Evolutionary conservation across 2,797 vertebrate species (phyloP), one percentile per base, ranked within the genome.

Genomic region (Sylvilagus floridanus): DNA sequence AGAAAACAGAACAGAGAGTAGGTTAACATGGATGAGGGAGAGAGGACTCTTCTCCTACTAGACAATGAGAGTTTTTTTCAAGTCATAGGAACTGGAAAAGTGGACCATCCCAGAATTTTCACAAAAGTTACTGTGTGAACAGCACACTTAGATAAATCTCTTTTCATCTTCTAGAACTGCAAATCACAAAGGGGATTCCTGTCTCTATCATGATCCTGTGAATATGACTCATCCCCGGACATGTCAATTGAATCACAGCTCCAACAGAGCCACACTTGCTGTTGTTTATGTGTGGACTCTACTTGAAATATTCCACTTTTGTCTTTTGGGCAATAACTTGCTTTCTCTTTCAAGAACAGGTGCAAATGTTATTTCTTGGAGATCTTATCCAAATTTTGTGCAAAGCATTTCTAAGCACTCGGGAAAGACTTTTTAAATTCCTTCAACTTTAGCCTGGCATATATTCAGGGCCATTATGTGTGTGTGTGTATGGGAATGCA

Each of bases 271-370:
- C 54, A 54, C 11, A 7, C 37, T 72, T 75, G 24, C 32, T 17
- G 4, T 75, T 71, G 65, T 1, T 66, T 35, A 37, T 19, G 32
- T 21, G 66, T 50, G n/a, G 35, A 50, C 28, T 52, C 26, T 26
- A 17, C 14, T 11, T 54, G 54, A 85, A 65, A 66, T 1, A 37
- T 3, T 4, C 8, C 66, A 9, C 5, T 65, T 66, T 75, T 84
- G 11, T 13, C n/a, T 52, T 6, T 32, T 62, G 30, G 8, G 22
- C 11, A 28, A 42, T 69, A 28, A 28, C 42, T 84, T 47, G 21
- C 32, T 94, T 94, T 28, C 42, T 28, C 28, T 57, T 86, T 32
- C 66, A 75, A 83, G 28, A 24, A 17, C 26, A 89, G 5, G 62
- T 4, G 78, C 11, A 69, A 21, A 68, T 82, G 11, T 63, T 13